These are phyloP conservation scores for Hippoglossus stenolepis DNA, from an alignment of 2,113 vertebrate species.

Conservation along the genomic window DNA sequence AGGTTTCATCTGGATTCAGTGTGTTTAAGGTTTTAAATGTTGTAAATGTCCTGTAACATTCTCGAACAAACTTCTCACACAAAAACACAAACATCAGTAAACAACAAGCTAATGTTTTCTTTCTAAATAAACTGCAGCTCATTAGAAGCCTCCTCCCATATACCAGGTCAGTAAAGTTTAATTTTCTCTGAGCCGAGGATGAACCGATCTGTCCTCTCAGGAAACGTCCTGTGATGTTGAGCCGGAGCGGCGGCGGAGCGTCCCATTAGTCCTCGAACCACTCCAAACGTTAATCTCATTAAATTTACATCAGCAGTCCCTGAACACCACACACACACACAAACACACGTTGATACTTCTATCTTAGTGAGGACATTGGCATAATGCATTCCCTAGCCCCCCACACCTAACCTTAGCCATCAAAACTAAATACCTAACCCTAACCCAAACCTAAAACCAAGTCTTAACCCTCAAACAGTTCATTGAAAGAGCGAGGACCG, in stretches of 20 bases:
- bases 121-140: neutral
- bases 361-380: too few relatives aligned
- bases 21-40: too few relatives aligned
- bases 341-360: too few relatives aligned
- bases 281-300: conserved; percentile 69
- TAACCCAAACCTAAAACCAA: too few relatives aligned
- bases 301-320: conserved; percentile 59
- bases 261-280: conserved; percentile 56
- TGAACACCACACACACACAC: conserved; percentile 10
- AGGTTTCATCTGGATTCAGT: too few relatives aligned
- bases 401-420: too few relatives aligned
- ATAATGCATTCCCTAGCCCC: too few relatives aligned
- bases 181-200: neutral
- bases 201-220: neutral
- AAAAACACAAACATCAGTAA: neutral
- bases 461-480: too few relatives aligned
- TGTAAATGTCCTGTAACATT: neutral
- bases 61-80: neutral
- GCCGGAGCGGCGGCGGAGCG: conserved; percentile 12
- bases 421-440: too few relatives aligned
- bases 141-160: too few relatives aligned
- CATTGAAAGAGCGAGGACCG: too few relatives aligned
- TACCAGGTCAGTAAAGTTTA: too few relatives aligned
- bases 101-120: neutral
- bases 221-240: conserved; percentile 43